These are phyloP conservation scores for Medauroidea extradentata DNA, from an alignment of 1,140 invertebrate species.

Conservation along the genomic window DNA sequence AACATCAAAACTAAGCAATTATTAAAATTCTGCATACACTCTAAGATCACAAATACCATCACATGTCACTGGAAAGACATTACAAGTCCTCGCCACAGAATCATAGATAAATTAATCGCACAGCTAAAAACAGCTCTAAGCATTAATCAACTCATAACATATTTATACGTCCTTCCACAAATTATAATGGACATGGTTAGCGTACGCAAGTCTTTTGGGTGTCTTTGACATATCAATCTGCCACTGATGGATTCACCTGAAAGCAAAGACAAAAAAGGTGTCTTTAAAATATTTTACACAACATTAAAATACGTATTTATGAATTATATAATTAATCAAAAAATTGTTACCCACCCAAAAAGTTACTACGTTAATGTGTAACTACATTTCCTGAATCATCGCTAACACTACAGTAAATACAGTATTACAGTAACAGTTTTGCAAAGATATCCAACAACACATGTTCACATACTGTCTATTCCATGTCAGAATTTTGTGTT, in stretches of 20 bases:
- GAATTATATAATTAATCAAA: neutral
- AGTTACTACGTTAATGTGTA: too few species aligned
- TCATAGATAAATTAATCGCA: too few species aligned
- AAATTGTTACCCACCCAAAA: too few species aligned
- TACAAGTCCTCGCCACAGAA: conserved; percentile 19
- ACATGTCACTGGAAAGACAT: neutral
- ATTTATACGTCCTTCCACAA: conserved; percentile 5
- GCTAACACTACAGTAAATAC: too few species aligned
- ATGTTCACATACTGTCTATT: too few species aligned
- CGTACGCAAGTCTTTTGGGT: conserved; percentile 53
- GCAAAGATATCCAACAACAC: too few species aligned
- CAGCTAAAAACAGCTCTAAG: neutral
- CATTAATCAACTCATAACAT: conserved; percentile 6
- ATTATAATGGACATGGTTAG: conserved; percentile 48
- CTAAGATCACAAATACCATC: neutral
- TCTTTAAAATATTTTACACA: conserved; percentile 2
- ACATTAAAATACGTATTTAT: conserved; percentile 1
- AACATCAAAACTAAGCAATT: neutral
- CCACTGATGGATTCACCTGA: conserved; percentile 57
- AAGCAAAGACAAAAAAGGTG: conserved; percentile 26
- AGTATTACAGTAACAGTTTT: too few species aligned
- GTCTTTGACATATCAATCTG: conserved; percentile 57
- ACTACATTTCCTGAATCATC: too few species aligned
- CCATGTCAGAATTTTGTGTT: too few species aligned
- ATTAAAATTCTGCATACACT: neutral